A percentile compares a stretch with the other conserved stretches of the same genome.
These are phyloP conservation scores for Halcyon malimbica DNA, from an alignment of 2,113 vertebrate genomes.

Conservation along the genomic window DNA sequence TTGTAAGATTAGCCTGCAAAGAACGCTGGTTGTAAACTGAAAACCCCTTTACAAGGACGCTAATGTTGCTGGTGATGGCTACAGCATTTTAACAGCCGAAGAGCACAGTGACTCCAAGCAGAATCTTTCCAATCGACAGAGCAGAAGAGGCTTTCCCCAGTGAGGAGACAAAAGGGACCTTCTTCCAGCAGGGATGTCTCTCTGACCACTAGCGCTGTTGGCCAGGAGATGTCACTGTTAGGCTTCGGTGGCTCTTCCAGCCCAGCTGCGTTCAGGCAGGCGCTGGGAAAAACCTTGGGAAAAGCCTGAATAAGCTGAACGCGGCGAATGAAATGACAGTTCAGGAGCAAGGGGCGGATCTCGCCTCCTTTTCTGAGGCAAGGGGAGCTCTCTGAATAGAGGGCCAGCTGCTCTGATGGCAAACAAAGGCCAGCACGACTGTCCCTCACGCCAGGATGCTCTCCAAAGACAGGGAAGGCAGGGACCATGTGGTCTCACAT, in stretches of 20 bases:
- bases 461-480: background rate
- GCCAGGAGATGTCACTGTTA: constrained; percentile 65
- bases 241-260: background rate
- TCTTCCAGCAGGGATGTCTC: background rate
- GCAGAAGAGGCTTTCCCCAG: background rate
- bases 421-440: background rate
- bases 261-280: background rate
- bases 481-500: background rate
- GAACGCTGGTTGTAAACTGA: background rate
- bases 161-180: background rate
- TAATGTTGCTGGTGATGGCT: background rate
- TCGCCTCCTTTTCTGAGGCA: background rate
- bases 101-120: background rate
- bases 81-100: background rate
- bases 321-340: background rate
- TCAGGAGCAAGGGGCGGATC: background rate
- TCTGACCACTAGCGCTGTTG: background rate
- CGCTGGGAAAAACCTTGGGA: background rate
- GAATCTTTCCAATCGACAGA: background rate
- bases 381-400: background rate
- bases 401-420: background rate
- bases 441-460: background rate
- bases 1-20: background rate
- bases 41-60: background rate
- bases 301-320: background rate